Evolutionary conservation across 2,113 vertebrate genomes (phyloP), one percentile per base, ranked within the genome.

Genomic region (Phrynosoma blainvillii): DNA sequence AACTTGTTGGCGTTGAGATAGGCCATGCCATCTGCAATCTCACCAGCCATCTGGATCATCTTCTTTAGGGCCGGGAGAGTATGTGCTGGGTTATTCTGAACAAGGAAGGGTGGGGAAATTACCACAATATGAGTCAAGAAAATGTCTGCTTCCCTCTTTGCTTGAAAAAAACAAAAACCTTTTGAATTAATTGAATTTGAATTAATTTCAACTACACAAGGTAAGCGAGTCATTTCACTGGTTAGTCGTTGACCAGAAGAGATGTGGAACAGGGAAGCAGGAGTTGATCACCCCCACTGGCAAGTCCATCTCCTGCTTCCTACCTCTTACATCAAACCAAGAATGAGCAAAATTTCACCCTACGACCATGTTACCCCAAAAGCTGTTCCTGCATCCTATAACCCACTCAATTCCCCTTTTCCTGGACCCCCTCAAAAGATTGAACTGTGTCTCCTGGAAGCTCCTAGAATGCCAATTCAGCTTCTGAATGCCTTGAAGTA

Each of bases 1-100:
- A 99, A 99, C 96, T 99, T 99, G 96, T 99, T 99, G 96, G 99
- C 98, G 0, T 99, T 99, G 93, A 99, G 98, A 94, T 99, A 99
- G 0, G 99, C 97, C 99, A 99, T 99, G 93, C 99, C 99, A 0
- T 99, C 99, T 0, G 99, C 98, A 21, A 99, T 99, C 96, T 99
- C 99, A 0, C 99, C 98, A 0, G 99, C 97, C 99, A 99, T 99
- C 96, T 99, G 99, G 94, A 98, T 99, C 98, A 99, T 99, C 97
- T 99, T 99, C 96, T 99, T 99, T 78, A 99, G 97, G 0, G 98
- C 98, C 3, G 98, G 99, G n/a, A 98, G 97, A 5, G 96, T 90
- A 86, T 98, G 97, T 83, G 93, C 97, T 23, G 97, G 96, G 54
- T 98, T 96, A 81, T 96, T 98, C 98, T 99, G 96, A 85, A 84